These are phyloP conservation scores for Pentamera pediparva DNA, from an alignment of 53 echinoderm and acorn worm species.

Conservation along the genomic window DNA sequence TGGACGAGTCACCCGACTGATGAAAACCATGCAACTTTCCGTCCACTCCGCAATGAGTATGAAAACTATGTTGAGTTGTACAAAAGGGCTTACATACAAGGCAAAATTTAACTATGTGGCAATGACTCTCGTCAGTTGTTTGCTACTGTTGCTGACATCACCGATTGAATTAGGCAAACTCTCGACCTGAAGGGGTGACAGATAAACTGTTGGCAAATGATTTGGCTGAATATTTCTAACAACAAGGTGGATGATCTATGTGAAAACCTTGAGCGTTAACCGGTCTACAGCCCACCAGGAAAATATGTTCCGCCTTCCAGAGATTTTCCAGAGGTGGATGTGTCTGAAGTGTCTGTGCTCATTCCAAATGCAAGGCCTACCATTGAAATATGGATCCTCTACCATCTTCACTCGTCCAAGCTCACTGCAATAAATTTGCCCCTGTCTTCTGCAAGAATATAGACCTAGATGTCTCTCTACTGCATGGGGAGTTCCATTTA, in stretches of 20 bases:
- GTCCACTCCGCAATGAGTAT: slow-evolving; percentile 2
- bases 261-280: background rate
- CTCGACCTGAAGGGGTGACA: background rate
- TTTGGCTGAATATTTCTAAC: slow-evolving; percentile 10
- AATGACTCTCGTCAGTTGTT: slow-evolving; percentile 10
- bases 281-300: background rate
- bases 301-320: background rate
- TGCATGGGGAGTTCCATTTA: slow-evolving; percentile 6
- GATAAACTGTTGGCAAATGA: slow-evolving; percentile 1
- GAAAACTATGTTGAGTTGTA: background rate
- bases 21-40: background rate
- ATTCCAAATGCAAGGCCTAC: slow-evolving; percentile 18
- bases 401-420: slow-evolving; percentile 8
- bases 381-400: background rate
- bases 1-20: slow-evolving; percentile 17
- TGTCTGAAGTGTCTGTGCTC: background rate
- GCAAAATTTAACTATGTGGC: slow-evolving; percentile 7
- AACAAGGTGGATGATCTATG: slow-evolving; percentile 17
- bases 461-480: too few species aligned
- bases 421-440: slow-evolving; percentile 15
- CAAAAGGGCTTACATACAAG: background rate
- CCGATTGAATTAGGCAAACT: background rate
- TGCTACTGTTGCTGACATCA: slow-evolving; percentile 9
- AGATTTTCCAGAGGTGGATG: background rate
- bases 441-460: slow-evolving; percentile 1